Evolutionary conservation across 2,113 vertebrate species (phyloP), one percentile per base, ranked within the genome.

Genomic region (Columba janthina): DNA sequence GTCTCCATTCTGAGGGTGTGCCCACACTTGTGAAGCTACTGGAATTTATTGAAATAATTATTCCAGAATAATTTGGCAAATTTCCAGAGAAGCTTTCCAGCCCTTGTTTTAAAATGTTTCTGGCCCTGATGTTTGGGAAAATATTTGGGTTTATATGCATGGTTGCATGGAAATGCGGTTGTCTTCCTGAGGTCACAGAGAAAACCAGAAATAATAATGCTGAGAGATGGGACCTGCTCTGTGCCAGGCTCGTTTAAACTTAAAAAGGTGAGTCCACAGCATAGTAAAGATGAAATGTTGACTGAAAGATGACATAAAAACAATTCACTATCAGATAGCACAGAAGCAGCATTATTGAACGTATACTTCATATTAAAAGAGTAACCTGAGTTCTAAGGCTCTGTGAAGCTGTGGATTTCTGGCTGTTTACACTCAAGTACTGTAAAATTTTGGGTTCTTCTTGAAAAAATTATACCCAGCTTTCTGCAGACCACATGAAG

Each of bases 31-130:
- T 56, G 79, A 93, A 93, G 34, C 42, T 92, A 72, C 90, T 84
- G 92, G 83, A 95, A 96, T 94, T 88, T 92, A 78, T 64, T 85
- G 76, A 91, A 95, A 81, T 57, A 95, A 93, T 77, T 84, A 92
- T 77, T 93, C 29, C 48, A 60, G 42, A 92, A 94, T 67, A 58
- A 95, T 48, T 90, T 92, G 76, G 76, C 64, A 90, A 31, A 87
- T 81, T 89, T 94, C 83, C 91, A 90, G 80, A 95, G 83, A 83
- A 92, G 51, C 51, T 93, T 46, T 56, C 56, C 53, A 81, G 42
- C 6, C 34, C 32, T 44, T 53, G 26, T 65, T 93, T 84, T 44
- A 54, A 78, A 80, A 86, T 74, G 12, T 77, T 95, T 88, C 85
- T 96, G 75, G 46, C 56, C 42, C 60, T 34, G 16, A 53, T 65